Evolutionary conservation across 2,113 vertebrate species (phyloP).

Genomic region (Rynchops niger): DNA sequence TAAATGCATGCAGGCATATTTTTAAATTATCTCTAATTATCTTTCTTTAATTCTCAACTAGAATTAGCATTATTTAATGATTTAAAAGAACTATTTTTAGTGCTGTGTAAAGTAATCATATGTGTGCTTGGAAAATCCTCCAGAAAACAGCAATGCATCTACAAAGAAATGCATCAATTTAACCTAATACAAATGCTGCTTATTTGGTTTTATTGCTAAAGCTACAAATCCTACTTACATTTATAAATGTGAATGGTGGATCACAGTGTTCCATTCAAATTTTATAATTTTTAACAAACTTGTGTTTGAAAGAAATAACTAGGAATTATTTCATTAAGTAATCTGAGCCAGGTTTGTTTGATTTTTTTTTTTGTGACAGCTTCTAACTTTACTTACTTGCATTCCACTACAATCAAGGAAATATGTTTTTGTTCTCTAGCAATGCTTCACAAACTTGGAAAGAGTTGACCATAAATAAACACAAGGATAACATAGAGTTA

Average conservation of each 20-base stretch:
- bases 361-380: background rate
- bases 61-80: conserved; percentile 39
- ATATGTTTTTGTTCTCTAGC: background rate
- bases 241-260: background rate
- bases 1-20: background rate
- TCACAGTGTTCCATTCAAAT: background rate
- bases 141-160: background rate
- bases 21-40: conserved; percentile 21
- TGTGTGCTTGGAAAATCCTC: background rate
- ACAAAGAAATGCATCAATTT: background rate
- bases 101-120: conserved; percentile 4
- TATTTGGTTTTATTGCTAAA: background rate
- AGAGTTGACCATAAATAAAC: background rate
- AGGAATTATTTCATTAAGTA: background rate
- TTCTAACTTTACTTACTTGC: background rate
- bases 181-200: background rate
- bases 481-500: background rate
- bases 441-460: background rate
- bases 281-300: background rate
- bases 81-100: conserved; percentile 19
- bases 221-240: background rate
- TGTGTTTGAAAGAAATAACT: background rate
- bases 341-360: background rate
- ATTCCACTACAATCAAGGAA: background rate
- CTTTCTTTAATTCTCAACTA: conserved; percentile 17